A percentile compares a stretch with the other conserved stretches of the same genome.
Conservation (phyloP, 2,797 vertebrate species). For the Sciurus vulgaris region DNA sequence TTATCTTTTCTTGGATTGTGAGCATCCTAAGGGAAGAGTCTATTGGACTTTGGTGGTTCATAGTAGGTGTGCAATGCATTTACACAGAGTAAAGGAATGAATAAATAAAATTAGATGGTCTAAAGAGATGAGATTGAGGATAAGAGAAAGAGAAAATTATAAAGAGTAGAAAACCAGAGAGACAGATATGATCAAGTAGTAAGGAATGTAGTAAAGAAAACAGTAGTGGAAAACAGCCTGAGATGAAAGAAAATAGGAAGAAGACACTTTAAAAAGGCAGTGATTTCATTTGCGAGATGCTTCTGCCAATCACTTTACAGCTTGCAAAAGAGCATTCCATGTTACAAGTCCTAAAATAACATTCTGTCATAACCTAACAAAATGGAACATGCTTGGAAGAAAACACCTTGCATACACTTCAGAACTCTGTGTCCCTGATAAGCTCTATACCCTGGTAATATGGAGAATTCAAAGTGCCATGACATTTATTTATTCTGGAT, state of each 20-base stretch:
- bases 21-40: background rate
- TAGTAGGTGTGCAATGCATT: background rate
- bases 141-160: background rate
- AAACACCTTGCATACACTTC: conserved; percentile 39
- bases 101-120: background rate
- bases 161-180: conserved; percentile 45
- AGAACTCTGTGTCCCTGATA: background rate
- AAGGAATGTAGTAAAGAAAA: conserved; percentile 39
- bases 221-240: background rate
- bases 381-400: conserved; percentile 48
- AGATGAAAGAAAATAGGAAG: conserved; percentile 41
- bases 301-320: conserved; percentile 40
- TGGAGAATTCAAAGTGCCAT: background rate
- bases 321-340: conserved; percentile 34
- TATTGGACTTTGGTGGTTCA: background rate
- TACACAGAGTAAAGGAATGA: background rate
- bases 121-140: background rate
- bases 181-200: background rate
- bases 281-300: conserved; percentile 18
- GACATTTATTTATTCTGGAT: conserved; percentile 56
- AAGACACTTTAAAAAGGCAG: background rate
- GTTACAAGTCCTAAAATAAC: background rate
- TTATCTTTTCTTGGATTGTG: background rate
- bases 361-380: conserved; percentile 44
- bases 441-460: conserved; percentile 5